Evolutionary conservation across 1,140 invertebrate genomes (phyloP), one percentile per base, ranked within the genome.

Genomic region (Listronotus oregonensis): DNA sequence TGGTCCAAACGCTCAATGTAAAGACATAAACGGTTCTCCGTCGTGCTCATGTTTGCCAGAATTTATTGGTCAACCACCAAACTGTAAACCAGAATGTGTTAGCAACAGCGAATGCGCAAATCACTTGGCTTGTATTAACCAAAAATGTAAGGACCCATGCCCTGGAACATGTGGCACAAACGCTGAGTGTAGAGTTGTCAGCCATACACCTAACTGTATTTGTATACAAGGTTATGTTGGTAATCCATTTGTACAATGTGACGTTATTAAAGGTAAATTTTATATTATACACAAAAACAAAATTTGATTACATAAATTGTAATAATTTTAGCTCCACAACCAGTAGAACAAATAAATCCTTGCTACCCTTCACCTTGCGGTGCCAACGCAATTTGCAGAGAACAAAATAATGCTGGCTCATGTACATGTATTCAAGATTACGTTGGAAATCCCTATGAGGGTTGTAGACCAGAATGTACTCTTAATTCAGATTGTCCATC

Each of bases 401-500:
- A 87, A 77, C 81, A 81, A 62, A 84, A 85, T 68, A 83, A 83
- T 51, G 83, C 83, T 42, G 86, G 87, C 8, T 79, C 86, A 12
- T 93, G 91, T 72, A 82, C 82, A 17, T 93, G 91, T 78, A 76
- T 86, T 44, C 79, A 81, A 39, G 85, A 87, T 47, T 90, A 88
- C 65, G 79, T 81, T 65, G 90, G 90, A 46, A 89, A 93, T 80
- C 87, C 92, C 1, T 91, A 92, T 65, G 81, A 85, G 51, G 85
- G 83, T 11, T 95, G 93, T 73, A 81, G 84, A 55, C 87, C 87
- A 4, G 86, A 89, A 80, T 89, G 87, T 76, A 80, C 82, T 4
- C 77, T 86, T 21, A 87, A 87, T 71, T 84, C 85, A 3, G 87
- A 89, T 71, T 89, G 87, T 77, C 77, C 82, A 14, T 83, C 84